Percentiles rank a stretch among this genome's conserved stretches.
Evolutionary conservation across 2,888 invertebrate genomes (phyloP).

Genomic region (Caenorhabditis panamensis): DNA sequence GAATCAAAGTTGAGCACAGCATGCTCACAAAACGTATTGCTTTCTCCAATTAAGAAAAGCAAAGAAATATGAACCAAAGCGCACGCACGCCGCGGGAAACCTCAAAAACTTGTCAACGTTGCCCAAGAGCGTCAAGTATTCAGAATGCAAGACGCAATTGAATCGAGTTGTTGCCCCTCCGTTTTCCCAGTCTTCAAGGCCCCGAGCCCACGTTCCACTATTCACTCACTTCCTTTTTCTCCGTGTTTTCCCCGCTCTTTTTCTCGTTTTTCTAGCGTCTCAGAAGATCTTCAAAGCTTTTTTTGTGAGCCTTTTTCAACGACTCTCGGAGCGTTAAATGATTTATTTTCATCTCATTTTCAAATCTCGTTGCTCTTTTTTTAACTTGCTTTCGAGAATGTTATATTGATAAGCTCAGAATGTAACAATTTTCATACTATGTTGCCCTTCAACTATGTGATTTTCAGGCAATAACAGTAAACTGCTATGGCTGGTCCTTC

Average conservation of each 20-base stretch:
- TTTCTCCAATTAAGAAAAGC: too few relatives aligned
- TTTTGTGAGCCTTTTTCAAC: slow-evolving; percentile 11
- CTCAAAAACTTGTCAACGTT: slow-evolving; percentile 10
- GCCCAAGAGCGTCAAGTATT: slow-evolving; percentile 34
- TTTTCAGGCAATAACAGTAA: slow-evolving; percentile 6
- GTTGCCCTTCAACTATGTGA: neutral
- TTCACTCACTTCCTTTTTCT: slow-evolving; percentile 27
- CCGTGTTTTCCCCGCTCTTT: slow-evolving; percentile 33
- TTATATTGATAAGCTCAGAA: too few relatives aligned
- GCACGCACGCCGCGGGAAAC: neutral
- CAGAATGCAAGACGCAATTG: slow-evolving; percentile 53
- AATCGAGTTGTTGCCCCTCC: slow-evolving; percentile 44
- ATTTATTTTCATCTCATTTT: slow-evolving; percentile 15
- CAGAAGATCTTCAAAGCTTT: slow-evolving; percentile 30
- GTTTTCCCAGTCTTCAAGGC: slow-evolving; percentile 24
- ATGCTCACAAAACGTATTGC: too few relatives aligned
- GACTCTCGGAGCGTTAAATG: neutral
- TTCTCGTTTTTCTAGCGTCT: slow-evolving; percentile 35
- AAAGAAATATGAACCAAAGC: neutral
- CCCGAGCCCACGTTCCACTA: slow-evolving; percentile 54
- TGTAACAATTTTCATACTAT: too few relatives aligned
- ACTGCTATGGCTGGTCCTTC: slow-evolving; percentile 22
- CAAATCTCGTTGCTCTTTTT: neutral
- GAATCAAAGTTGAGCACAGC: too few relatives aligned
- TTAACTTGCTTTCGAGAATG: too few relatives aligned